Conservation (phyloP, 2,113 vertebrate species). For the Brachypodius melanocephalos region DNA sequence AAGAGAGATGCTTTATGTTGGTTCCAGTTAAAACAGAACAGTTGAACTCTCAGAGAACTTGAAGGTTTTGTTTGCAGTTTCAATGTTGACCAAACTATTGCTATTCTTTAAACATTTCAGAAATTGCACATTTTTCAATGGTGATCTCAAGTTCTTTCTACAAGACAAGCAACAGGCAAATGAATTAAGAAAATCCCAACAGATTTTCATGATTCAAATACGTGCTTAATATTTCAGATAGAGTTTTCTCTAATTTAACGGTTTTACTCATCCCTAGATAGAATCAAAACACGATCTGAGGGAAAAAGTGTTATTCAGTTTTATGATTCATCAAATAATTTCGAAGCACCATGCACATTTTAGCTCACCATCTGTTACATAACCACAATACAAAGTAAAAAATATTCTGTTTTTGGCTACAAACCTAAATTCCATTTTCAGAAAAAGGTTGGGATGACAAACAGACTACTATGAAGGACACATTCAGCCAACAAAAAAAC, state of each 20-base stretch:
- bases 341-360: not conserved
- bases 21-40: not conserved
- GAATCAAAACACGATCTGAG: slow-evolving; percentile 17
- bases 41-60: not conserved
- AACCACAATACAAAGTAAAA: slow-evolving; percentile 43
- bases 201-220: slow-evolving; percentile 1
- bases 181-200: not conserved
- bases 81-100: not conserved
- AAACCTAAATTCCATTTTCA: slow-evolving; percentile 50
- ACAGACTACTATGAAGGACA: slow-evolving; percentile 48
- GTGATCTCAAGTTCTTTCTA: not conserved
- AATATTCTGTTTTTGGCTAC: slow-evolving; percentile 39
- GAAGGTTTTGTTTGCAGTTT: not conserved
- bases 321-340: slow-evolving; percentile 42
- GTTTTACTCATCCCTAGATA: slow-evolving; percentile 34
- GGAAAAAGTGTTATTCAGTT: not conserved
- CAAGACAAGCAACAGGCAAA: not conserved
- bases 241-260: not conserved
- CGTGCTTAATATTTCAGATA: not conserved
- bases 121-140: not conserved
- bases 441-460: slow-evolving; percentile 52
- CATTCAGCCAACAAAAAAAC: slow-evolving; percentile 25
- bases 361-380: slow-evolving; percentile 46
- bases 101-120: slow-evolving; percentile 3
- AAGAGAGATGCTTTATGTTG: not conserved